A percentile compares a stretch with the other conserved stretches of the same genome.
Conservation (phyloP, 35 echinoderm and acorn worm species). For the Lytechinus variegatus region DNA sequence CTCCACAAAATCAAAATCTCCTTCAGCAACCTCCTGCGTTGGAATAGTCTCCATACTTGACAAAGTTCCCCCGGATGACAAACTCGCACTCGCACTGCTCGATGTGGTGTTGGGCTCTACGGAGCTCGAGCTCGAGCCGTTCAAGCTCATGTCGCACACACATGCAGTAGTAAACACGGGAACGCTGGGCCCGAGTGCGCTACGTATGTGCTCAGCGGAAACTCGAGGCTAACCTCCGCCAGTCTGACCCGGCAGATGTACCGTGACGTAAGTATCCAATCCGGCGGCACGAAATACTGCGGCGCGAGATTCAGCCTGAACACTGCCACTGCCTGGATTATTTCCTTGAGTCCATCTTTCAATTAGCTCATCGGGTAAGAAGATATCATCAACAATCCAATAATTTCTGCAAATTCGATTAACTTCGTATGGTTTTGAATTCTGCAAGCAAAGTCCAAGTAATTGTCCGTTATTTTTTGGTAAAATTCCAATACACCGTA, state of each 20-base stretch:
- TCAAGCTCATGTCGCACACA: background rate
- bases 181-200: background rate
- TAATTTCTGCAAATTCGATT: background rate
- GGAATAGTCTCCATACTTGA: slow-evolving; percentile 98
- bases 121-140: background rate
- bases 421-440: background rate
- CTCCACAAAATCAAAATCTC: slow-evolving; percentile 56
- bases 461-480: too few relatives aligned
- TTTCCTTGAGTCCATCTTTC: background rate
- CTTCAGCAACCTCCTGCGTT: slow-evolving; percentile 87
- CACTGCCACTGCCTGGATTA: background rate
- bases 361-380: background rate
- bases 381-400: background rate
- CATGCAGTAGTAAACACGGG: background rate
- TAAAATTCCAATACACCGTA: too few relatives aligned
- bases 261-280: background rate
- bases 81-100: slow-evolving; percentile 49
- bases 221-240: background rate
- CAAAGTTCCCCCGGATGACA: slow-evolving; percentile 76
- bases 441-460: too few relatives aligned
- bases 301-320: background rate
- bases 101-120: slow-evolving; percentile 62
- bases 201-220: background rate
- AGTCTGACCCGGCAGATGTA: background rate
- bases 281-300: background rate